phyloP scores from a whole-genome alignment of 2,888 invertebrate species.

The Cryptosula pallasiana region DNA sequence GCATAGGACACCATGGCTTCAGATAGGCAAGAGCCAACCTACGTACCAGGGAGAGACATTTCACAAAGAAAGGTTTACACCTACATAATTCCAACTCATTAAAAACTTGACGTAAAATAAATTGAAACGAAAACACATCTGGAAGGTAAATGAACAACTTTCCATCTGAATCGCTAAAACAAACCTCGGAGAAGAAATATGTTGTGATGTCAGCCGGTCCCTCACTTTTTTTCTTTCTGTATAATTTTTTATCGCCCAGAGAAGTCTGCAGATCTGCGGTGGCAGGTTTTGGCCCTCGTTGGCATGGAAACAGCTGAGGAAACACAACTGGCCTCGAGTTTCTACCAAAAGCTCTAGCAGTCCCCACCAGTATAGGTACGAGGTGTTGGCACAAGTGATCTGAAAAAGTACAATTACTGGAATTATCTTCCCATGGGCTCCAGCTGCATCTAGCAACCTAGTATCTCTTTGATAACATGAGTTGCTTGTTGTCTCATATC shows the following conservation, averaged over 20 bases:
- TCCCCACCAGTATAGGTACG: slow-evolving; percentile 79
- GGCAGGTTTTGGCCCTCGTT: slow-evolving; percentile 65
- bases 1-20: slow-evolving; percentile 3
- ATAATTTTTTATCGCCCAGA: background rate
- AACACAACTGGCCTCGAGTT: slow-evolving; percentile 65
- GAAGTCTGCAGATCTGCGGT: slow-evolving; percentile 75
- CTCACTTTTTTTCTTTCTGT: background rate
- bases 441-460: too few species aligned
- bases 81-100: too few species aligned
- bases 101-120: too few species aligned
- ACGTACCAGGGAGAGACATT: too few species aligned
- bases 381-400: slow-evolving; percentile 78
- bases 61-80: too few species aligned
- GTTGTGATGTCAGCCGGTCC: background rate
- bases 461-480: too few species aligned
- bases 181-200: slow-evolving; percentile 20
- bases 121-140: too few species aligned
- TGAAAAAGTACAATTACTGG: too few species aligned
- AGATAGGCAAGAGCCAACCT: slow-evolving; percentile 7
- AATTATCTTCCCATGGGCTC: too few species aligned
- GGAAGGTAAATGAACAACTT: too few species aligned
- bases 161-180: too few species aligned
- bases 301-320: background rate
- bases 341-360: slow-evolving; percentile 85
- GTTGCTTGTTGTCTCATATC: too few species aligned